phyloP scores from a whole-genome alignment of 1,140 invertebrate species.

The Paraescarpia echinospica region DNA sequence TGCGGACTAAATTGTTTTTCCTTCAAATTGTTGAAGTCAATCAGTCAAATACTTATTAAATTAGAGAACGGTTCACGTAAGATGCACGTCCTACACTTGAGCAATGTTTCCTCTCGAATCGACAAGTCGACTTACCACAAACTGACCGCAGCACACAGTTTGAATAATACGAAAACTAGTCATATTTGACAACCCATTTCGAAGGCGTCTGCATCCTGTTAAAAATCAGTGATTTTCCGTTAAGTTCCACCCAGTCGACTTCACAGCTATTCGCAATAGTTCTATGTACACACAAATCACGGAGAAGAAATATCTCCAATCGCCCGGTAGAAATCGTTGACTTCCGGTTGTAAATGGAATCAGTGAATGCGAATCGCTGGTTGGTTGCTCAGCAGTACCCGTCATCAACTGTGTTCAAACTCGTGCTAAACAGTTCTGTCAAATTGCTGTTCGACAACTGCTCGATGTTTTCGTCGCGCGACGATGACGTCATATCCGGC shows the following conservation, averaged over 20 bases:
- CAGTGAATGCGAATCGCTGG: not conserved
- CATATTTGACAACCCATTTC: not conserved
- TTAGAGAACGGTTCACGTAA: not conserved
- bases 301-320: not conserved
- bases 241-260: not conserved
- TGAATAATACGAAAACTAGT: not conserved
- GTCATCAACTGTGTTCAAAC: not conserved
- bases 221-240: not conserved
- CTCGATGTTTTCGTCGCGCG: slow-evolving; percentile 2
- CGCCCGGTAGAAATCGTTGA: not conserved
- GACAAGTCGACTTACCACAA: not conserved
- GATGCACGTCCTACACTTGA: not conserved
- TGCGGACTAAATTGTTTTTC: not conserved
- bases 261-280: not conserved
- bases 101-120: not conserved
- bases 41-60: not conserved
- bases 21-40: not conserved
- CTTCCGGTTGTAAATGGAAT: not conserved
- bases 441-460: slow-evolving; percentile 6
- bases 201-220: not conserved
- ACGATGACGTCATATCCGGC: slow-evolving; percentile 7
- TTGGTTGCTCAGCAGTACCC: not conserved
- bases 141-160: not conserved
- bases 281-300: not conserved
- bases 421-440: slow-evolving; percentile 11